These are phyloP conservation scores for Muscidifurax raptorellus DNA, from an alignment of 1,140 invertebrate genomes.

Conservation along the genomic window DNA sequence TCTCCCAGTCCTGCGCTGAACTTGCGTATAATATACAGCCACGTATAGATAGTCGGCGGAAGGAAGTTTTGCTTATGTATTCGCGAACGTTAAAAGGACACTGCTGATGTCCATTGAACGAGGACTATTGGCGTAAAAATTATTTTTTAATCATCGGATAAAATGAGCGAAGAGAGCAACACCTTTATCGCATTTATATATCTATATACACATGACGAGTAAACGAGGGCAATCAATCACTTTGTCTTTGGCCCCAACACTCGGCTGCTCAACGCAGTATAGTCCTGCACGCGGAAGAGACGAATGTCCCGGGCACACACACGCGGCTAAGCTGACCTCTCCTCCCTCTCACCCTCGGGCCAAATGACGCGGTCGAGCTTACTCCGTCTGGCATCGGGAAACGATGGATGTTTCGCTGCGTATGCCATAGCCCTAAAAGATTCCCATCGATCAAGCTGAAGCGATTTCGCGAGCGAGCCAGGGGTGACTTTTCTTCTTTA, in stretches of 20 bases:
- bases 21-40: background rate
- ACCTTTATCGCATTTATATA: background rate
- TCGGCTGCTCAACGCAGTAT: background rate
- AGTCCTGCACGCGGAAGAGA: background rate
- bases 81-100: no score
- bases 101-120: no score
- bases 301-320: background rate
- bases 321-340: background rate
- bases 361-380: background rate
- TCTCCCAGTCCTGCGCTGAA: background rate
- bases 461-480: background rate
- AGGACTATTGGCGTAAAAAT: no score
- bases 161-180: background rate
- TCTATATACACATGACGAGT: background rate
- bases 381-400: background rate
- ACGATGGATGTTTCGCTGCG: constrained; percentile 10
- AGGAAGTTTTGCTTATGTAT: background rate
- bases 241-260: background rate
- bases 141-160: background rate
- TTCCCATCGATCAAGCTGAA: constrained; percentile 25
- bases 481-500: constrained; percentile 14
- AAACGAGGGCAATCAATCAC: constrained; percentile 27
- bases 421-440: background rate
- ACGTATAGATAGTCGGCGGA: background rate
- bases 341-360: background rate